Base-by-base conservation (phyloP, 2,113 vertebrate species). In the Pheucticus melanocephalus region DNA sequence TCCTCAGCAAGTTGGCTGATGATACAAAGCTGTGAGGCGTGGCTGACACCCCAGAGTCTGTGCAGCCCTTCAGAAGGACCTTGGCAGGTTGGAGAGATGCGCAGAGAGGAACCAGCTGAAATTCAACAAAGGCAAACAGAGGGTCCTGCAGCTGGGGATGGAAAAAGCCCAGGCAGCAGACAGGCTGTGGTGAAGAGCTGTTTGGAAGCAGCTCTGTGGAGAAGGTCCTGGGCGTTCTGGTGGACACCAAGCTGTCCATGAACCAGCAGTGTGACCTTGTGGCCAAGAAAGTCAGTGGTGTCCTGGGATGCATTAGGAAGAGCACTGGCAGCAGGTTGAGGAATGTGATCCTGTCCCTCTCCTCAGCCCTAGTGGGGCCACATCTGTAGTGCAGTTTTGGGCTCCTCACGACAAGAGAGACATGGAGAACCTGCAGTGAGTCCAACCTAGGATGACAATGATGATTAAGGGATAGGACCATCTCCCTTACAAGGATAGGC, bases 31-130 rank as follows among this genome's bases (percentile, higher is more conserved):
- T 68, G 27, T 4, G 27, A 59, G 31, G 44, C 4, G 7, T 31
- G 25, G 6, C 14, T 0, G 0, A 11, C 31, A 18, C 1, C 25
- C 35, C 51, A 42, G 44, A 42, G 25, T 0, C 37, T 51, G 2
- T 68, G 37, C 14, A 37, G 31, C 25, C 44, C 21, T 68, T 27
- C 44, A 22, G 51, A 50, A 15, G 14, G 11, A 42, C 44, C 20
- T 75, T 0, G 2, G 7, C 18, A 47, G 12, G n/a, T 1, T 75
- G 60, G 30, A 65, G 60, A 30, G 20, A 11, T 13, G 24, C 12
- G 20, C 30, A 66, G n/a, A 47, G 76, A 53, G 47, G 24, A 53
- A 35, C 17, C 0, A 1, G 0, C 28, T 50, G 47, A 71, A 60
- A 1, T 71, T 42, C 39, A 42, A 0, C 11, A 66, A 48, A 66